A percentile compares a stretch with the other conserved stretches of the same genome.
These are phyloP conservation scores for Patella ulyssiponensis DNA, from an alignment of 2,888 invertebrate species.

Conservation along the genomic window DNA sequence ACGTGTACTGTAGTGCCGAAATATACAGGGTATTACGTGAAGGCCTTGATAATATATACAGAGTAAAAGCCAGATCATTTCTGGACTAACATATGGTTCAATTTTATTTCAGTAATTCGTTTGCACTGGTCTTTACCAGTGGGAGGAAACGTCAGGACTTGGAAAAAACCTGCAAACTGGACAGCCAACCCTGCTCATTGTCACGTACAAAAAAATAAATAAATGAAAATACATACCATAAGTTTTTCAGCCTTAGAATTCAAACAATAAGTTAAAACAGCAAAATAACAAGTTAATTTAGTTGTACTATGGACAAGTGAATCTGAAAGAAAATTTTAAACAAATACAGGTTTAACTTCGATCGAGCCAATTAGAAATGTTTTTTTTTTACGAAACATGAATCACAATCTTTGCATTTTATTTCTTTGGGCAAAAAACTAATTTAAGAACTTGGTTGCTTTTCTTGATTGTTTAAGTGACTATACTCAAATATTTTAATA, in stretches of 20 bases:
- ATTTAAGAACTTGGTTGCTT: not conserved
- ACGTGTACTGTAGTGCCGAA: too few relatives aligned
- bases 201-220: not conserved
- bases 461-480: not conserved
- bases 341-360: slow-evolving; percentile 16
- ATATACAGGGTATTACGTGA: too few relatives aligned
- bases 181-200: too few relatives aligned
- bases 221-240: slow-evolving; percentile 79
- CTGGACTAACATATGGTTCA: too few relatives aligned
- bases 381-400: not conserved
- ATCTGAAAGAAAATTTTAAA: slow-evolving; percentile 51
- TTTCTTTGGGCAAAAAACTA: slow-evolving; percentile 12
- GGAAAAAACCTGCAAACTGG: too few relatives aligned
- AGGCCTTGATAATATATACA: too few relatives aligned
- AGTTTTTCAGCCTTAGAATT: slow-evolving; percentile 91
- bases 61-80: too few relatives aligned
- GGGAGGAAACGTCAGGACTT: too few relatives aligned
- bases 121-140: too few relatives aligned
- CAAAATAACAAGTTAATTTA: slow-evolving; percentile 93
- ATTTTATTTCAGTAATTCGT: too few relatives aligned
- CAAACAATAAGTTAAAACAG: slow-evolving; percentile 91
- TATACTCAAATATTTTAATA: too few relatives aligned
- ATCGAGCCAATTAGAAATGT: not conserved
- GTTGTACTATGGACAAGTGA: slow-evolving; percentile 85
- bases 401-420: slow-evolving; percentile 10